Evolutionary conservation across 2,888 invertebrate species (phyloP).

Genomic region (Diarsia brunnea): DNA sequence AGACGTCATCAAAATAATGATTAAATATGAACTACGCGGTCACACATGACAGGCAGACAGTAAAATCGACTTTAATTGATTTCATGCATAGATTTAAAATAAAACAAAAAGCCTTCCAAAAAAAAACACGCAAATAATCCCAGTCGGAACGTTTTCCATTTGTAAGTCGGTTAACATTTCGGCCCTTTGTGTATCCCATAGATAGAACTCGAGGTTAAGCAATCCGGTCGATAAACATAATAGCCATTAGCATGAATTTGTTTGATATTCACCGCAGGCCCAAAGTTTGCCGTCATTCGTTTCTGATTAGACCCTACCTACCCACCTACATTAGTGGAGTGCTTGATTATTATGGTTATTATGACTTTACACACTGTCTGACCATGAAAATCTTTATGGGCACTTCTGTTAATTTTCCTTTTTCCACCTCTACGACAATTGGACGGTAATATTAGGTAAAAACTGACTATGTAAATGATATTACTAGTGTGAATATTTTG

Average conservation of each 20-base stretch:
- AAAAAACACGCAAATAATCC: neutral
- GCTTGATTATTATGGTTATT: constrained; percentile 19
- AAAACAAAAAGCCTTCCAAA: neutral
- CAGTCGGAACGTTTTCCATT: constrained; percentile 10
- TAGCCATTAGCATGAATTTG: constrained; percentile 36
- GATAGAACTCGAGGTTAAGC: constrained; percentile 39
- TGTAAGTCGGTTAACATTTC: neutral
- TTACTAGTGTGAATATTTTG: constrained; percentile 27
- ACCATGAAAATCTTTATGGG: constrained; percentile 28
- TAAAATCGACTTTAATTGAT: neutral
- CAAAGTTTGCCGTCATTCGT: constrained; percentile 19
- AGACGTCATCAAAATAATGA: neutral
- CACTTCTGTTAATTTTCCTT: constrained; percentile 17
- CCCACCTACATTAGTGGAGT: constrained; percentile 41
- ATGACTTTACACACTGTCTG: constrained; percentile 28
- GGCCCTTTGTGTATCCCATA: constrained; percentile 5
- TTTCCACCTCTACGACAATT: constrained; percentile 13
- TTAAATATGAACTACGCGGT: neutral
- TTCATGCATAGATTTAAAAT: neutral
- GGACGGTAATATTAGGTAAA: neutral
- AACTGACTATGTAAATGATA: constrained; percentile 15
- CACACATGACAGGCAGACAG: neutral
- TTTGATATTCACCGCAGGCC: constrained; percentile 25
- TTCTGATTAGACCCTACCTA: constrained; percentile 25
- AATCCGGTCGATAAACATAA: constrained; percentile 44